Conservation (phyloP, 2,113 vertebrate genomes). For the Peromyscus maniculatus region DNA sequence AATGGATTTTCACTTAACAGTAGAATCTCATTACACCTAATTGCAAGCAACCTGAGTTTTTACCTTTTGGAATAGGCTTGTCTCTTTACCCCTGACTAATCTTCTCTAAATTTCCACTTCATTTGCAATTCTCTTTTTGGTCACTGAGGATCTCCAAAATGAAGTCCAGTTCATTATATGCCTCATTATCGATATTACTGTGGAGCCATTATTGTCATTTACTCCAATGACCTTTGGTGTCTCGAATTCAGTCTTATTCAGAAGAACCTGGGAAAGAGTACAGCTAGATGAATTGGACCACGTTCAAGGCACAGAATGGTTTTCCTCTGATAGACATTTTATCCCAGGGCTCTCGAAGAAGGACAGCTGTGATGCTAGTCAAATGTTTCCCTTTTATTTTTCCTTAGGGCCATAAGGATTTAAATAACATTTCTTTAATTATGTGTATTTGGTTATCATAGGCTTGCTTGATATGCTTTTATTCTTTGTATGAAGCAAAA, state of each 20-base stretch:
- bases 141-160: conserved; percentile 51
- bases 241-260: conserved; percentile 11
- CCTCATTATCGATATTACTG: conserved; percentile 18
- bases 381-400: neutral
- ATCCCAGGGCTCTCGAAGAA: neutral
- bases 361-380: neutral
- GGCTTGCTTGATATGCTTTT: neutral
- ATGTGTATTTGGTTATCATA: neutral
- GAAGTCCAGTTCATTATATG: conserved; percentile 67
- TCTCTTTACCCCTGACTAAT: conserved; percentile 64
- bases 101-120: conserved; percentile 74
- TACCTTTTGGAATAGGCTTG: conserved; percentile 72
- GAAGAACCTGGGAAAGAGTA: neutral
- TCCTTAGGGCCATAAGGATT: neutral
- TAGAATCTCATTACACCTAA: conserved; percentile 79
- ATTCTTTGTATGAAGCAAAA: neutral
- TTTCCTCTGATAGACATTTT: conserved; percentile 27
- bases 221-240: conserved; percentile 46
- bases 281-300: conserved; percentile 1
- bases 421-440: neutral
- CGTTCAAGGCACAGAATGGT: conserved; percentile 58
- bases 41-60: conserved; percentile 64
- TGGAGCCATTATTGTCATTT: conserved; percentile 52
- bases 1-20: conserved; percentile 72
- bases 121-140: conserved; percentile 63